Conservation (phyloP, 2,888 invertebrate genomes). For the Caenorhabditis auriculariae region DNA sequence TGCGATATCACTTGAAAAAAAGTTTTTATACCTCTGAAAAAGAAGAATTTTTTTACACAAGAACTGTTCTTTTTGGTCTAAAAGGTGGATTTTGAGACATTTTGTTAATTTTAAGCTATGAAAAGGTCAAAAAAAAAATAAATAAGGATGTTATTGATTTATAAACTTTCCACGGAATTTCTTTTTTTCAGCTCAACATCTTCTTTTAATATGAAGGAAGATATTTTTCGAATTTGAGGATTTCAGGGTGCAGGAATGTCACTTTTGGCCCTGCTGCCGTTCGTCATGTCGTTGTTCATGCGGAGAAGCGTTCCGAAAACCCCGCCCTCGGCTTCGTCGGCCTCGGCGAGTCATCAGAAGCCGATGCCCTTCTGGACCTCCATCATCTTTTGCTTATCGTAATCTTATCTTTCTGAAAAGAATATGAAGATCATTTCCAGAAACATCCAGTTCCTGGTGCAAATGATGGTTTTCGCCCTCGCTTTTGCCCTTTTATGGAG, state of each 20-base stretch:
- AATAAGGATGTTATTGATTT: too few species aligned
- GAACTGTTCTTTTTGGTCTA: too few species aligned
- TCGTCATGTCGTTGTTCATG: constrained; percentile 26
- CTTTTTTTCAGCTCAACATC: too few species aligned
- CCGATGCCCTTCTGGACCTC: constrained; percentile 32
- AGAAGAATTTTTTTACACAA: too few species aligned
- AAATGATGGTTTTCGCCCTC: constrained; percentile 51
- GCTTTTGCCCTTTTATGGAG: constrained; percentile 53
- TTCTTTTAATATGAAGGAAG: not conserved
- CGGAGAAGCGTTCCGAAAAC: constrained; percentile 43
- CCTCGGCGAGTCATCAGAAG: constrained; percentile 40
- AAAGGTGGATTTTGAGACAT: too few species aligned
- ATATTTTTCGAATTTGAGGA: too few species aligned
- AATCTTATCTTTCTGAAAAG: not conserved
- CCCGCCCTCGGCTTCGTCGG: constrained; percentile 56
- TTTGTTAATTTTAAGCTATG: too few species aligned
- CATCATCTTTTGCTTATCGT: constrained; percentile 26
- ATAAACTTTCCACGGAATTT: too few species aligned
- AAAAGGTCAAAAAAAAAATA: too few species aligned
- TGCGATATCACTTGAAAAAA: too few species aligned
- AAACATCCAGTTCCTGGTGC: constrained; percentile 47
- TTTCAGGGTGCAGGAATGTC: constrained; percentile 36
- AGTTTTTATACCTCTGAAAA: too few species aligned
- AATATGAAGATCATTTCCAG: constrained; percentile 8
- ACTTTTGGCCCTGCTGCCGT: constrained; percentile 24